Evolutionary conservation across 2,797 vertebrate species (phyloP).

Genomic region (Pogonophryne albipinna): DNA sequence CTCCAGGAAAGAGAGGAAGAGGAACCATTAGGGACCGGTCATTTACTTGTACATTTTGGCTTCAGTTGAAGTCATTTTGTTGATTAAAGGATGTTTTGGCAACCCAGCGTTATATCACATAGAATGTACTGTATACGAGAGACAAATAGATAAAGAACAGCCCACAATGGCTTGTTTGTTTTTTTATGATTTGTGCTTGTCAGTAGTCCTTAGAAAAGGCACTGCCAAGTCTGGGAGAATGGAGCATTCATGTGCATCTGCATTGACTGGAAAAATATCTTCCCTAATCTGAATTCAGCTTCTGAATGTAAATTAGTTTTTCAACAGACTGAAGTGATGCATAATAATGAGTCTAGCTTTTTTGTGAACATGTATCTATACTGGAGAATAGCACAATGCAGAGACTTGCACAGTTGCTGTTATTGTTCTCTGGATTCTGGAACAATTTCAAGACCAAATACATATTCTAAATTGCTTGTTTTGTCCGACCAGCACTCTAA

Average conservation of each 20-base stretch:
- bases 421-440: too few species aligned
- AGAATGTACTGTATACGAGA: slow-evolving; percentile 1
- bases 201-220: slow-evolving; percentile 10
- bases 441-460: background rate
- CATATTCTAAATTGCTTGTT: background rate
- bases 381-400: too few species aligned
- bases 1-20: slow-evolving; percentile 56
- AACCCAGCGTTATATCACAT: background rate
- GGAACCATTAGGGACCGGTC: slow-evolving; percentile 43
- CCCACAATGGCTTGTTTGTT: slow-evolving; percentile 2
- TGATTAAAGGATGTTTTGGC: slow-evolving; percentile 12
- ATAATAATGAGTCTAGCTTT: background rate
- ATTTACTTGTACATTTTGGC: slow-evolving; percentile 39
- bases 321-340: slow-evolving; percentile 7
- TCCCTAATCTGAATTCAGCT: slow-evolving; percentile 24
- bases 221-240: slow-evolving; percentile 27
- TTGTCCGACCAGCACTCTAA: background rate
- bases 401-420: too few species aligned
- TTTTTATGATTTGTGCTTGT: slow-evolving; percentile 13
- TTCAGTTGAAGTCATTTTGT: slow-evolving; percentile 26
- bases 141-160: background rate
- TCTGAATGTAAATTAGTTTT: slow-evolving; percentile 10
- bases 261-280: slow-evolving; percentile 28
- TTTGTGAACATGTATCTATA: too few species aligned
- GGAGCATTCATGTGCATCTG: slow-evolving; percentile 35